Evolutionary conservation across 2,113 vertebrate genomes (phyloP).

Genomic region (Scomber scombrus): DNA sequence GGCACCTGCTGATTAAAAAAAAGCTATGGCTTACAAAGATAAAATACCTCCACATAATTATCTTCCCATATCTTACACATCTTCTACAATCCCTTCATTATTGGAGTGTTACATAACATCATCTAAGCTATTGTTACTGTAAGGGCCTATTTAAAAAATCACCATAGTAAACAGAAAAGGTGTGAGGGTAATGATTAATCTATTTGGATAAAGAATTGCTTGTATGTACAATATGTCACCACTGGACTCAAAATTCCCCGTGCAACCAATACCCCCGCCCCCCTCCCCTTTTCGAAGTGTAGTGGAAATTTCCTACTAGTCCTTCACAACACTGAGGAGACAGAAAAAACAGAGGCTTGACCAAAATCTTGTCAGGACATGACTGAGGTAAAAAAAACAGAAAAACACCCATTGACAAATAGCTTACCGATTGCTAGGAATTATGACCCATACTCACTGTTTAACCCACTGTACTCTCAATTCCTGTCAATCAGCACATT

Average conservation of each 20-base stretch:
- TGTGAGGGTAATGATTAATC: background rate
- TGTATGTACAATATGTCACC: constrained; percentile 40
- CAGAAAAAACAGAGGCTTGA: constrained; percentile 28
- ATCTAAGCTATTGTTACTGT: background rate
- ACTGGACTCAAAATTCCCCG: background rate
- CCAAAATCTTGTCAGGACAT: constrained; percentile 37
- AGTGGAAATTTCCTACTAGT: constrained; percentile 79
- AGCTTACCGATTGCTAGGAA: background rate
- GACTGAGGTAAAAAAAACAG: background rate
- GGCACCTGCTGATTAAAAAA: constrained; percentile 8
- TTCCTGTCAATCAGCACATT: background rate
- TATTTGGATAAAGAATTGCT: background rate
- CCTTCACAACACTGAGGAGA: constrained; percentile 46
- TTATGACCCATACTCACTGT: background rate
- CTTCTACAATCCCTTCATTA: background rate
- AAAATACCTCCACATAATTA: background rate
- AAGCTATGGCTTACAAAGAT: background rate
- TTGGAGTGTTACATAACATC: background rate
- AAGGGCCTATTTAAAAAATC: background rate
- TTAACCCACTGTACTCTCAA: background rate
- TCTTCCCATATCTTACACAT: background rate
- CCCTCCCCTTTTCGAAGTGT: constrained; percentile 33
- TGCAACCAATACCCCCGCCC: background rate
- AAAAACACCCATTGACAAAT: background rate
- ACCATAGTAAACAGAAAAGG: background rate